phyloP scores from a whole-genome alignment of 2,113 vertebrate genomes.

The Emydura subglobosa region DNA sequence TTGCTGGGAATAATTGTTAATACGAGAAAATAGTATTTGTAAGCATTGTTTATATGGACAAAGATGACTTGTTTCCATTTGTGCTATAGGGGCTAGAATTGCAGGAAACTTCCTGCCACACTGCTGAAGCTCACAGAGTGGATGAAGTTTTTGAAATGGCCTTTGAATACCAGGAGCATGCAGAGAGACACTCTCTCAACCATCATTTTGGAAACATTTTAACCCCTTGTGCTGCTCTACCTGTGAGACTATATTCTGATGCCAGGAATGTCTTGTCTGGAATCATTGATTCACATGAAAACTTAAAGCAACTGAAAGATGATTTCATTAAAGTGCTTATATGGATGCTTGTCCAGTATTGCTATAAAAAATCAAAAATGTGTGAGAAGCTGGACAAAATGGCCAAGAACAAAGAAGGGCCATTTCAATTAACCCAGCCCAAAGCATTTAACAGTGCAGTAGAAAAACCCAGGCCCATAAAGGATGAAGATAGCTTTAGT shows the following conservation, averaged over 20 bases:
- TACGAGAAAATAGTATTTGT: not conserved
- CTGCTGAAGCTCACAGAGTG: conserved; percentile 93
- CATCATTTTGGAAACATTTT: conserved; percentile 92
- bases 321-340: conserved; percentile 94
- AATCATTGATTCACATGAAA: conserved; percentile 94
- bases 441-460: conserved; percentile 63
- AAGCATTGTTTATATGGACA: not conserved
- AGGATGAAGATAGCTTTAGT: conserved; percentile 84
- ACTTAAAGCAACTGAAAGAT: conserved; percentile 91
- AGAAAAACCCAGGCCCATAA: conserved; percentile 72
- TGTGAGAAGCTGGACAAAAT: conserved; percentile 54
- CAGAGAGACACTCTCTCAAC: conserved; percentile 85
- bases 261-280: conserved; percentile 92
- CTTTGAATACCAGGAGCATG: conserved; percentile 86
- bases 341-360: conserved; percentile 91
- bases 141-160: conserved; percentile 95
- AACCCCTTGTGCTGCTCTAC: conserved; percentile 89
- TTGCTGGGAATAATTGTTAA: not conserved
- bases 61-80: conserved; percentile 24
- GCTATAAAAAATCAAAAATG: conserved; percentile 74
- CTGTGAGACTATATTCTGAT: conserved; percentile 92
- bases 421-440: conserved; percentile 1
- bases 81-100: conserved; percentile 91
- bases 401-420: conserved; percentile 6
- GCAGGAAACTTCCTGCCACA: conserved; percentile 97